These are phyloP conservation scores for Hylia prasina DNA, from an alignment of 2,113 vertebrate species.

Conservation along the genomic window DNA sequence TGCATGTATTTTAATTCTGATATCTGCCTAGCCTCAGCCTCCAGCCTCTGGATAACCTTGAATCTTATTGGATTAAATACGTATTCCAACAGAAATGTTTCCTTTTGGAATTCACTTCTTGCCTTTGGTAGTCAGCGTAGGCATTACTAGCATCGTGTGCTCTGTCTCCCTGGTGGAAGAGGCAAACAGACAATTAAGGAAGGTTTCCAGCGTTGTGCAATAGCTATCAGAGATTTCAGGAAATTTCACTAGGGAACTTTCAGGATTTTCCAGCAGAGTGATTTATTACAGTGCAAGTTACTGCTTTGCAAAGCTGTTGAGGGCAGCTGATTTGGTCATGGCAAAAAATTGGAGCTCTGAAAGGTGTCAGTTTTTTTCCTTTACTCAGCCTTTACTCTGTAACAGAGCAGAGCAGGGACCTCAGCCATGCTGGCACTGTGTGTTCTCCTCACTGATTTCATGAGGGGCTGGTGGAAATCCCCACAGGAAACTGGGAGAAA, in stretches of 20 bases:
- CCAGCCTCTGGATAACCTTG: neutral
- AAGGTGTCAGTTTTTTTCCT: neutral
- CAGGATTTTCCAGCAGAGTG: neutral
- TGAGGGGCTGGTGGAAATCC: neutral
- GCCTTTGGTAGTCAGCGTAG: neutral
- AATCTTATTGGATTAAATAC: neutral
- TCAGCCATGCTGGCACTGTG: neutral
- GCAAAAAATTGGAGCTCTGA: neutral
- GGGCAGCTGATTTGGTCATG: neutral
- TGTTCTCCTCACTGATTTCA: rapidly evolving
- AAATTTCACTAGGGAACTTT: neutral
- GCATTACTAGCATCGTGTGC: neutral
- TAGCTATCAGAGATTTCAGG: neutral
- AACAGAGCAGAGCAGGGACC: neutral
- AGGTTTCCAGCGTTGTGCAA: neutral
- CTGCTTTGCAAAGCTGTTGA: neutral
- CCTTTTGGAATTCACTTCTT: neutral
- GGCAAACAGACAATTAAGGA: neutral
- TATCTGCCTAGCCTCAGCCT: neutral
- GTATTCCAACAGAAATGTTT: neutral
- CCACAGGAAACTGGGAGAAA: neutral
- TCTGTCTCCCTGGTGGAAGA: neutral
- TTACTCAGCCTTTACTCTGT: neutral
- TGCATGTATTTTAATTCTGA: neutral
- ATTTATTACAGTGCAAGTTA: neutral